Base-by-base conservation (phyloP, 2,113 vertebrate species). In the Glaucidium brasilianum region DNA sequence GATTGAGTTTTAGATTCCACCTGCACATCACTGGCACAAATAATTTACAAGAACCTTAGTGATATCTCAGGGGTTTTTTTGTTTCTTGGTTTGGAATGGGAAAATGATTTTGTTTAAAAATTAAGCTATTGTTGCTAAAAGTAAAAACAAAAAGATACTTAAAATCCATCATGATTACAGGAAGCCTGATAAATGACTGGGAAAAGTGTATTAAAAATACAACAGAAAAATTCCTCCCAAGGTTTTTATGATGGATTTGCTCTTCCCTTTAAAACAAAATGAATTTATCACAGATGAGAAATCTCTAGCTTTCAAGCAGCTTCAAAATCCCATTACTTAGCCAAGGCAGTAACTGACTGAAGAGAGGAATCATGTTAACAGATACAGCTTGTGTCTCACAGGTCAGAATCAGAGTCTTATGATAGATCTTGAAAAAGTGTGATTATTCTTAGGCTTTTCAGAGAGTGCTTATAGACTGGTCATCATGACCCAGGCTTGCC, bases 201-300 rank as follows among this genome's bases (percentile, higher is more conserved):
- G 3, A 62, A 89, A 89, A 81, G 34, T 12, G 18, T 92, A 72
- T 95, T 96, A 71, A 89, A 94, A 88, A 78, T 84, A 86, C 78
- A 85, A 93, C 81, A 90, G 75, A 91, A 88, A 81, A 91, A 78
- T 59, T 86, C 71, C 32, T 96, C 39, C 19, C 8, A 32, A 95
- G 85, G 43, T 90, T 93, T 95, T 86, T 59, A 45, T 94, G 75
- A 94, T 90, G 37, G 64, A 95, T 94, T 88, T 92, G 8, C 32
- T 95, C 35, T 94, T 26, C 30, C 25, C 15, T 91, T 83, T 41
- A 64, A 95, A 90, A 96, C 43, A 90, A 96, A 95, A 88, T 91
- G 85, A 90, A 94, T 94, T 95, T 47, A 92, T 94, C 86, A 92
- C 37, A 85, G 73, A 77, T 85, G 64, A 94, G 64, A 76, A 75